phyloP scores from a whole-genome alignment of 2,113 vertebrate genomes.

The Hiodon alosoides region DNA sequence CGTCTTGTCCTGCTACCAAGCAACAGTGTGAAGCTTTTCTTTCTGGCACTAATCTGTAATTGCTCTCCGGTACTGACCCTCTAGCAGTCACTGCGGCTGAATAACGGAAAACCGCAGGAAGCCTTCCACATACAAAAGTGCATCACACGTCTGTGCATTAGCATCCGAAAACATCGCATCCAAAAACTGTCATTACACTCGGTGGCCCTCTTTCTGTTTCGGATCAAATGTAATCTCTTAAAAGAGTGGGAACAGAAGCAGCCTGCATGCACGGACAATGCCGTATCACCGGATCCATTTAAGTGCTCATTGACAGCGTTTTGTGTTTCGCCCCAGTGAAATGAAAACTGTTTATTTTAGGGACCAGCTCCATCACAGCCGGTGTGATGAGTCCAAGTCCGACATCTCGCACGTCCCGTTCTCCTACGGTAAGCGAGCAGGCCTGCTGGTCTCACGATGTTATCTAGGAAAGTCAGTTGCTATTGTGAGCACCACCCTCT shows the following conservation, averaged over 20 bases:
- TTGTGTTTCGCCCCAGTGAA: background rate
- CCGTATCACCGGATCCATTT: background rate
- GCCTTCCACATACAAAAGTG: background rate
- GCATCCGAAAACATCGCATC: slow-evolving; percentile 9
- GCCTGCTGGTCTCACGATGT: background rate
- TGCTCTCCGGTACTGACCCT: background rate
- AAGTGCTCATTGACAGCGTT: background rate
- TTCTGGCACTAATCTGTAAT: background rate
- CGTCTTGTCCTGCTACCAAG: background rate
- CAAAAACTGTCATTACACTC: background rate
- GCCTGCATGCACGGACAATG: slow-evolving; percentile 4
- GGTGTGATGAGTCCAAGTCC: slow-evolving; percentile 47
- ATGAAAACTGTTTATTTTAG: slow-evolving; percentile 59
- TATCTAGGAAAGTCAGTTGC: background rate
- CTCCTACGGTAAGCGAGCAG: slow-evolving; percentile 50
- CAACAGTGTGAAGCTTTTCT: too few species aligned
- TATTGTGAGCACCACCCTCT: background rate
- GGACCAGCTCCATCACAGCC: slow-evolving; percentile 60
- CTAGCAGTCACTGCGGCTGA: background rate
- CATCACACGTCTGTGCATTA: background rate
- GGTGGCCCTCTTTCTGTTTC: slow-evolving; percentile 9
- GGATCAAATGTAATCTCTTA: slow-evolving; percentile 12
- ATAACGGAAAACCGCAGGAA: background rate
- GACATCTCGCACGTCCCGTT: slow-evolving; percentile 39
- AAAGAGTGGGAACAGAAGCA: slow-evolving; percentile 5